A percentile compares a stretch with the other conserved stretches of the same genome.
Conservation (phyloP, 2,113 vertebrate species). For the Trematomus loennbergii region DNA sequence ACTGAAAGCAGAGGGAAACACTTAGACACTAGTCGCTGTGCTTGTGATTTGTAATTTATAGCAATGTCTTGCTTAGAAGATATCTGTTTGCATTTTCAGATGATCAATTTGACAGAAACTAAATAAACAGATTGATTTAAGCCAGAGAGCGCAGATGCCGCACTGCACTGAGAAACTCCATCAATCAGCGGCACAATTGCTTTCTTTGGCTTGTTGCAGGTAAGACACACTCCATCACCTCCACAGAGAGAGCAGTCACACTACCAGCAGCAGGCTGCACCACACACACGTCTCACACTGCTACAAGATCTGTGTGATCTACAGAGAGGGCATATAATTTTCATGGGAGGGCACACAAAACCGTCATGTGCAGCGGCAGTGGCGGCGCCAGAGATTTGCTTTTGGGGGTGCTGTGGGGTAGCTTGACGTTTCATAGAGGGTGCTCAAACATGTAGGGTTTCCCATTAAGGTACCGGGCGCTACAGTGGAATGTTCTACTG, state of each 20-base stretch:
- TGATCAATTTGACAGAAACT: slow-evolving; percentile 76
- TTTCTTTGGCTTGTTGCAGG: slow-evolving; percentile 72
- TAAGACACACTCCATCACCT: slow-evolving; percentile 76
- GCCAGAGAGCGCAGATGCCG: slow-evolving; percentile 64
- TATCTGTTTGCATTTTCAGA: slow-evolving; percentile 73
- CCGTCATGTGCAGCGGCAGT: too few species aligned
- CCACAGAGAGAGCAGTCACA: slow-evolving; percentile 60
- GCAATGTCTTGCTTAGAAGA: slow-evolving; percentile 53
- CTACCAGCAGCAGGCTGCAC: slow-evolving; percentile 44
- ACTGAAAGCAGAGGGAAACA: slow-evolving; percentile 22
- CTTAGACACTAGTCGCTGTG: neutral
- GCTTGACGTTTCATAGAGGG: too few species aligned
- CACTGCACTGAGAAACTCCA: slow-evolving; percentile 68
- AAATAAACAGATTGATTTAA: slow-evolving; percentile 82
- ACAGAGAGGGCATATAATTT: too few species aligned
- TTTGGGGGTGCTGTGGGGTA: too few species aligned
- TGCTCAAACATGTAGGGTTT: too few species aligned
- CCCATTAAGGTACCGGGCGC: too few species aligned
- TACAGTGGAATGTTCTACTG: too few species aligned
- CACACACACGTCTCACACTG: neutral
- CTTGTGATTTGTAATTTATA: slow-evolving; percentile 56
- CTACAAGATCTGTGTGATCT: neutral
- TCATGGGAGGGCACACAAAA: too few species aligned
- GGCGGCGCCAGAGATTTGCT: too few species aligned
- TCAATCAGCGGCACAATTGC: slow-evolving; percentile 79